Conservation (phyloP, 2,113 vertebrate species). For the Perca fluviatilis region DNA sequence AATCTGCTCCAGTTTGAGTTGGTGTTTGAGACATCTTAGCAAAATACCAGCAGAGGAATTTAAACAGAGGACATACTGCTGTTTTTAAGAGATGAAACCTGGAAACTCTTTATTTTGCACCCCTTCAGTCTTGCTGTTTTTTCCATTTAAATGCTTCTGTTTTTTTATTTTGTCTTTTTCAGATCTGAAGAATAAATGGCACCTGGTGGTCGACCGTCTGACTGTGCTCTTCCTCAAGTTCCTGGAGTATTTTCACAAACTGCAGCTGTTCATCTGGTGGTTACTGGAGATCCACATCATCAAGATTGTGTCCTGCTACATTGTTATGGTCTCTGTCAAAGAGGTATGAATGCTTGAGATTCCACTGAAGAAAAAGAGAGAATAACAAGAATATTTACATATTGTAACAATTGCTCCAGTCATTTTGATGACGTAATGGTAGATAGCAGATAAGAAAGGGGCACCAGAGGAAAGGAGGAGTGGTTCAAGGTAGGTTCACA, state of each 20-base stretch:
- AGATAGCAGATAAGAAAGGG: too few relatives aligned
- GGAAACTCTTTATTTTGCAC: constrained; percentile 21
- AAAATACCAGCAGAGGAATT: constrained; percentile 4
- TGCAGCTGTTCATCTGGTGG: constrained; percentile 98
- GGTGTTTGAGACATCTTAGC: background rate
- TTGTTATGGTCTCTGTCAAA: constrained; percentile 92
- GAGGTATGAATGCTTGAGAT: constrained; percentile 85
- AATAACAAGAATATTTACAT: too few relatives aligned
- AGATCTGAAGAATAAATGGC: constrained; percentile 98
- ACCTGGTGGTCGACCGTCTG: constrained; percentile 95
- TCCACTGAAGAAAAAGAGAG: too few relatives aligned
- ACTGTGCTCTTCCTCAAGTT: constrained; percentile 97
- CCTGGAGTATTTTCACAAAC: constrained; percentile 95
- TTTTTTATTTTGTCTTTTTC: constrained; percentile 20
- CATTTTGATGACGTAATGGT: too few relatives aligned
- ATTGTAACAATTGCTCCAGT: too few relatives aligned
- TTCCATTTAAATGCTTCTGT: constrained; percentile 16
- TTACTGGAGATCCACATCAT: constrained; percentile 96
- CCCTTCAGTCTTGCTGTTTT: constrained; percentile 23
- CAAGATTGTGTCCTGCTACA: constrained; percentile 96
- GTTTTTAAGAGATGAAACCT: constrained; percentile 9
- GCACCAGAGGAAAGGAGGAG: too few relatives aligned
- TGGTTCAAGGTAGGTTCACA: too few relatives aligned
- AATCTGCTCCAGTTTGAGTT: background rate
- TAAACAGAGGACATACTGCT: constrained; percentile 4